phyloP scores from a whole-genome alignment of 2,797 vertebrate genomes.

The Apodemus agrarius region DNA sequence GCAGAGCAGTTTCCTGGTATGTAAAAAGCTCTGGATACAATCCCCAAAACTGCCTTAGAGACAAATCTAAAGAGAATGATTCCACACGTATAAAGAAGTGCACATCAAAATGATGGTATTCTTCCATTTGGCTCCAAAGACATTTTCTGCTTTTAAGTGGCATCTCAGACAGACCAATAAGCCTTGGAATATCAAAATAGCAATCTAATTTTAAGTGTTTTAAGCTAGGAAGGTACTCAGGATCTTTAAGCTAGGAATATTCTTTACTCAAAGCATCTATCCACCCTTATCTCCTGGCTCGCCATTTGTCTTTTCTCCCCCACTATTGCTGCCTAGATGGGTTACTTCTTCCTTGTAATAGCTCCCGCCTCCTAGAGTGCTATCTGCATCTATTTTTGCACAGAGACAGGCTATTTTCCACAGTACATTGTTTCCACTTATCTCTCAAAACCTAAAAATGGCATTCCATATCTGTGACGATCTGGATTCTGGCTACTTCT shows the following conservation, averaged over 20 bases:
- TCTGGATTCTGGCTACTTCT: neutral
- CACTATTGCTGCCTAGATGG: neutral
- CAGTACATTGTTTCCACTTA: constrained; percentile 18
- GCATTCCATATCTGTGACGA: neutral
- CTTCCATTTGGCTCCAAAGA: neutral
- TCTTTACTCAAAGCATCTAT: neutral
- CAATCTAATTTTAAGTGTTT: constrained; percentile 22
- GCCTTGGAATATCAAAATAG: constrained; percentile 27
- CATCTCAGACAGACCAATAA: neutral
- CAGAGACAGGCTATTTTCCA: neutral
- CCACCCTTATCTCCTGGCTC: neutral
- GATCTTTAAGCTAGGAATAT: neutral
- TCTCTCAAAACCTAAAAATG: constrained; percentile 19
- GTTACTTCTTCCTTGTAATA: neutral
- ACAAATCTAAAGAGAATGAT: neutral
- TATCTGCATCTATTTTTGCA: neutral
- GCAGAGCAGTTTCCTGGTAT: neutral
- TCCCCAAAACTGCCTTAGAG: neutral
- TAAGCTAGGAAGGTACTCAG: neutral
- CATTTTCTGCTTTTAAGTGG: neutral
- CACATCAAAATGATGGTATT: neutral
- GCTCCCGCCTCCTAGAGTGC: neutral
- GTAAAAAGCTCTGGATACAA: neutral
- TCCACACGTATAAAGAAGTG: neutral
- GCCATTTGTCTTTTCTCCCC: neutral